Evolutionary conservation across 2,113 vertebrate genomes (phyloP), one percentile per base, ranked within the genome.

Genomic region (Nicator chloris): DNA sequence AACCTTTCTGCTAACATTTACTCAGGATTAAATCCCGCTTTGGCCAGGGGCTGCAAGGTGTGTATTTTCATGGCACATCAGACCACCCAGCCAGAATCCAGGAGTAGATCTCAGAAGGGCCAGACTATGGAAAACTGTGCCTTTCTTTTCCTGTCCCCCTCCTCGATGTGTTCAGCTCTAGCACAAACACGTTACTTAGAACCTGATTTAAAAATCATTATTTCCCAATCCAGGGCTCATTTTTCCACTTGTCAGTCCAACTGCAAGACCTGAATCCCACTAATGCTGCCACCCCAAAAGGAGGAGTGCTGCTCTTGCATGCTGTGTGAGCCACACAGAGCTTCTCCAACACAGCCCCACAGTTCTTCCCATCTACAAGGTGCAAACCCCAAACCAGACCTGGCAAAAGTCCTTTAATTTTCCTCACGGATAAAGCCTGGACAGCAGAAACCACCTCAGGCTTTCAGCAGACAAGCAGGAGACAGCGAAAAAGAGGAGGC

Each of bases 1-100:
- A 65, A 42, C 28, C 13, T 22, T 11, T 6, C 3, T 0, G 1
- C 0, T 6, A 39, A 5, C 7, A 28, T 47, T 50, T 20, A n/a
- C 6, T 73, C 59, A 70, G 89, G 28, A 51, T 39, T 54, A 45
- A 81, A 70, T 61, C 44, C 42, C 37, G 37, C 27, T 69, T 28
- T 31, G 27, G 39, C 40, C 37, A 57, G 2, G 2, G 17, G 33
- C 57, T 83, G 20, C 24, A 49, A 53, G 35, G 14, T 42, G 20
- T 42, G 15, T 4, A 6, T 56, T 65, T 50, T 59, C 28, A 39
- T 3, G 18, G 27, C 13, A 4, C 2, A 60, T 13, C 64, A 66
- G 6, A 61, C 5, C 15, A 63, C 0, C 42, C n/a, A 70, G n/a
- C 10, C 37, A 37, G 56, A 56, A 79, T 22, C 33, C 37, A 23